Conservation (phyloP, 2,113 vertebrate species). For the Protobothrops mucrosquamatus region DNA sequence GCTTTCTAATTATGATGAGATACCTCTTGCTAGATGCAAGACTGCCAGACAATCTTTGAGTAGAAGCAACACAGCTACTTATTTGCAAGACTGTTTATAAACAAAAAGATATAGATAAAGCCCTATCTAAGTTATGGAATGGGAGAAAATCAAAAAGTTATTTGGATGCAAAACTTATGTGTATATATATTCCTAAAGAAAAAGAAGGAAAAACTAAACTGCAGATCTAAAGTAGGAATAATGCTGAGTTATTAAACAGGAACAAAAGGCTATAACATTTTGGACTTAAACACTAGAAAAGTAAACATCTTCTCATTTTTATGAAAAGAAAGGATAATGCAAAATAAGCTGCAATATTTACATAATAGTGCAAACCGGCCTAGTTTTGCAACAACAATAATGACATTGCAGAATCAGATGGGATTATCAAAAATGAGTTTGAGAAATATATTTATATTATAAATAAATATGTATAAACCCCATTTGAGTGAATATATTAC, state of each 20-base stretch:
- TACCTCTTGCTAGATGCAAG: not conserved
- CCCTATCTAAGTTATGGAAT: not conserved
- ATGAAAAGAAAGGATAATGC: not conserved
- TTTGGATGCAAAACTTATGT: not conserved
- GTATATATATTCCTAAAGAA: not conserved
- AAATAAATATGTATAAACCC: too few relatives aligned
- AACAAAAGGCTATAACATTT: not conserved
- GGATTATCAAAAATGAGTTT: not conserved
- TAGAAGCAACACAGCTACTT: not conserved
- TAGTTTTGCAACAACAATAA: not conserved
- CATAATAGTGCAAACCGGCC: not conserved
- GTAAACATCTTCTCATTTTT: not conserved
- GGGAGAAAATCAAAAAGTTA: not conserved
- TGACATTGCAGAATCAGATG: not conserved
- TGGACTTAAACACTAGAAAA: not conserved
- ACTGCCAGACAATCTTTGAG: not conserved
- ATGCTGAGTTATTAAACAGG: not conserved
- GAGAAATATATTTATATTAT: not conserved
- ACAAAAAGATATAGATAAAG: not conserved
- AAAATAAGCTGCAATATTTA: not conserved
- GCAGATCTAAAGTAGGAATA: not conserved
- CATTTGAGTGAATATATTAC: too few relatives aligned
- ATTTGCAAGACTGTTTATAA: not conserved
- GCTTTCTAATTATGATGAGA: not conserved
- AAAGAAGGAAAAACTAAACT: not conserved